Percentiles rank a stretch among this genome's conserved stretches.
Evolutionary conservation across 2,888 invertebrate genomes (phyloP).

Genomic region (Sclerodermus sp.): DNA sequence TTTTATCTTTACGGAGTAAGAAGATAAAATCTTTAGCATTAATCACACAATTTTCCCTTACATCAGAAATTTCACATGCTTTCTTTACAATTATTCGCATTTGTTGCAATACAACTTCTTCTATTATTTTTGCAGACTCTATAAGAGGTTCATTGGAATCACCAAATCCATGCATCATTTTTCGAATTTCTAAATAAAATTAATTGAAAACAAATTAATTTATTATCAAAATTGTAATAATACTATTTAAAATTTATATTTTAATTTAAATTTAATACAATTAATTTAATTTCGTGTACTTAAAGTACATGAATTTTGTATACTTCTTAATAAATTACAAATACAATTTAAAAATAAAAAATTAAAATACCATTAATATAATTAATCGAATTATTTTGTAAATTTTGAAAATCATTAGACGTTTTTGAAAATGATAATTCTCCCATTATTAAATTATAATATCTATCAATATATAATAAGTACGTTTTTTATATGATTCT

Average conservation of each 20-base stretch:
- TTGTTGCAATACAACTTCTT: slow-evolving; percentile 82
- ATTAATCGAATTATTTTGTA: slow-evolving; percentile 38
- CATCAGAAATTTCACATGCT: slow-evolving; percentile 69
- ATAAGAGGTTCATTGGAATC: slow-evolving; percentile 80
- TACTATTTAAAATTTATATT: neutral
- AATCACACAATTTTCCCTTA: slow-evolving; percentile 59
- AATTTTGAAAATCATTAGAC: slow-evolving; percentile 26
- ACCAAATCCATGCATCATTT: slow-evolving; percentile 93
- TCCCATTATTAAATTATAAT: slow-evolving; percentile 19
- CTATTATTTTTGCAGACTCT: slow-evolving; percentile 81
- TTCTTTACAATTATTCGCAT: slow-evolving; percentile 76
- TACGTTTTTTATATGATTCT: too few species aligned
- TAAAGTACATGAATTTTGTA: neutral
- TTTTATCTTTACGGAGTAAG: slow-evolving; percentile 78
- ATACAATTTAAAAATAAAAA: slow-evolving; percentile 3
- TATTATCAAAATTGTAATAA: neutral
- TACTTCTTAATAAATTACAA: neutral
- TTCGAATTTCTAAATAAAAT: slow-evolving; percentile 69
- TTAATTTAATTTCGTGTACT: neutral
- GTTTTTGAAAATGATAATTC: slow-evolving; percentile 29
- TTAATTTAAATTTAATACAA: neutral
- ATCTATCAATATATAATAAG: neutral
- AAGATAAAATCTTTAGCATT: slow-evolving; percentile 78
- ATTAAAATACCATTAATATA: slow-evolving; percentile 36
- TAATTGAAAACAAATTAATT: neutral